Evolutionary conservation across 2,888 invertebrate species (phyloP), one percentile per base, ranked within the genome.

Genomic region (Apotomis turbidana): DNA sequence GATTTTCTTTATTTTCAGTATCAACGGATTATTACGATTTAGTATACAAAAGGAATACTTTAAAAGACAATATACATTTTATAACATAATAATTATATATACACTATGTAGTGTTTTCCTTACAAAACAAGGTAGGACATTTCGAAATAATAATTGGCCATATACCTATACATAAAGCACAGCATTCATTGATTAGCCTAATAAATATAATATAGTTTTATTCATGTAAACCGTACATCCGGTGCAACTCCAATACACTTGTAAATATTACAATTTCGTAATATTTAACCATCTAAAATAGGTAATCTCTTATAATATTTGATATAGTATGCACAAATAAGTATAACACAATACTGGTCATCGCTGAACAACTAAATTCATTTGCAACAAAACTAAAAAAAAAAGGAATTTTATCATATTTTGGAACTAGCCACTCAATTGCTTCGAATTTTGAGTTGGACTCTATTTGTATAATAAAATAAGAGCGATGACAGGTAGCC

Each of bases 41-140:
- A 59, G 63, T 72, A 63, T 72, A 72, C 72, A 72, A 72, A 72
- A 72, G 52, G 68, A 68, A 68, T 68, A 63, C 58, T 68, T 72
- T 59, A 57, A 12, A 66, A 52, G 61, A 36, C 71, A 67, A 61
- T 71, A 68, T 68, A 68, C 68, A 72, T 46, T 68, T 44, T 46
- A 68, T 68, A 72, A 46, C 58, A 62, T 58, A 59, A 58, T 68
- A 59, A 49, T 49, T 38, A 10, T 71, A 49, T 68, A 51, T 68
- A 68, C 67, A 68, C 55, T 64, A 27, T 27, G 27, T 27, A 55
- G 62, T 59, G 52, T 62, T 68, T 68, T 38, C 62, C 72, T 68
- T 72, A 58, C 51, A 66, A 60, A 61, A 52, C 58, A 58, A 44
- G 51, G 72, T 68, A 72, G 46, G 58, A 59, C 44, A 67, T 58